phyloP scores from a whole-genome alignment of 2,113 vertebrate species.

The Narcine bancroftii region DNA sequence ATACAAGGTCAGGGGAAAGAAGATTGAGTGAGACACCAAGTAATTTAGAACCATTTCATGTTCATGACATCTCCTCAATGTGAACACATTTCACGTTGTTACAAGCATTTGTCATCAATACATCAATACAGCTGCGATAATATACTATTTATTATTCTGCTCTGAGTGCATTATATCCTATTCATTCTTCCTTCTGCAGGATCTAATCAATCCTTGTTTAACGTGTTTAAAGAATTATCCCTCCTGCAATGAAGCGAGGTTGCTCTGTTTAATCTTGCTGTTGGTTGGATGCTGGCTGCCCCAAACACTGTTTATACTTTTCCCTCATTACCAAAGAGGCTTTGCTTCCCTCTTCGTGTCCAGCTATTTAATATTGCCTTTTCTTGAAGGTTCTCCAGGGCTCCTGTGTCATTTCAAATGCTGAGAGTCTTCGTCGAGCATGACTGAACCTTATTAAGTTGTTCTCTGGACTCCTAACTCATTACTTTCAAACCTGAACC shows the following conservation, averaged over 20 bases:
- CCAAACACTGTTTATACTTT: not conserved
- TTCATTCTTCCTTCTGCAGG: conserved; percentile 5
- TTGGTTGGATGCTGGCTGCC: not conserved
- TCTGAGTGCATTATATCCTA: conserved; percentile 1
- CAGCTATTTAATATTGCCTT: not conserved
- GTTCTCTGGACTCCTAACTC: not conserved
- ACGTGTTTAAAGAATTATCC: not conserved
- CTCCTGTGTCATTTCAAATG: not conserved
- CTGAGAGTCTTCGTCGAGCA: not conserved
- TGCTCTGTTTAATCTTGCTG: not conserved
- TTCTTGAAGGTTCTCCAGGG: not conserved
- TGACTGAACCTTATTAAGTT: not conserved
- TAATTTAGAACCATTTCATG: not conserved
- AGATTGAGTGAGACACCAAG: not conserved
- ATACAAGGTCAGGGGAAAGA: not conserved
- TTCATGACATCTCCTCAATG: not conserved
- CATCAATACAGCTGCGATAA: not conserved
- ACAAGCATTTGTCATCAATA: conserved; percentile 28
- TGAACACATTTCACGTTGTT: conserved; percentile 3
- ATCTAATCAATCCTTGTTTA: conserved; percentile 26
- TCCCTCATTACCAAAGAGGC: not conserved
- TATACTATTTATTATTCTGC: conserved; percentile 29
- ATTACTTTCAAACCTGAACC: not conserved
- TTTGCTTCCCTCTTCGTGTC: not conserved
- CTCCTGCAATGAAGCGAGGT: not conserved